phyloP scores from a whole-genome alignment of 2,113 vertebrate genomes.

The Mus spicilegus region DNA sequence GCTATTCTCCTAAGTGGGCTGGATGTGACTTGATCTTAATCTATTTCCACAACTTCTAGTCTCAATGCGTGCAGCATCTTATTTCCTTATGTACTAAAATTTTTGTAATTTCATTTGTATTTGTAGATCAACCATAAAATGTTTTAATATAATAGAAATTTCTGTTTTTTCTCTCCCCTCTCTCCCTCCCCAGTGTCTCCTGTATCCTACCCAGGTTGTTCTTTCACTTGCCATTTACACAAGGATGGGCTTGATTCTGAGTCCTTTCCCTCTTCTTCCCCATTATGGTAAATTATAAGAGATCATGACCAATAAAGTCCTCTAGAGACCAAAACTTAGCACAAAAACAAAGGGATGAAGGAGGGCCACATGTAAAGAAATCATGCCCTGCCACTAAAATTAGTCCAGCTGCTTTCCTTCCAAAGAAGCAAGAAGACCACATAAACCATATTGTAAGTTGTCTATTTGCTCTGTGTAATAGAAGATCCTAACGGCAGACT shows the following conservation, averaged over 20 bases:
- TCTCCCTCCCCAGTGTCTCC: neutral
- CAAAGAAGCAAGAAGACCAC: neutral
- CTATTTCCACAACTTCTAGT: neutral
- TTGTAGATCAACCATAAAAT: neutral
- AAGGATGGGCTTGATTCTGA: neutral
- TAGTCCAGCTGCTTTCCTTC: conserved; percentile 17
- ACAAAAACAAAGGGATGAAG: neutral
- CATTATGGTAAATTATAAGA: neutral
- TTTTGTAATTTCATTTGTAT: neutral
- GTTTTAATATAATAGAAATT: no score
- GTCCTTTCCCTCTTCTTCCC: neutral
- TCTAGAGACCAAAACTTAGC: conserved; percentile 17
- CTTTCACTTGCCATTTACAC: neutral
- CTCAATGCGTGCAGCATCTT: neutral
- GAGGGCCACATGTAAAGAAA: neutral
- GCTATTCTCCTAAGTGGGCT: neutral
- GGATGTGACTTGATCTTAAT: neutral
- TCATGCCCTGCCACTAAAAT: neutral
- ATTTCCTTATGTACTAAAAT: conserved; percentile 8
- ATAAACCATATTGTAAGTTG: neutral
- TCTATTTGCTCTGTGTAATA: neutral
- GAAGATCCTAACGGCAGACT: neutral
- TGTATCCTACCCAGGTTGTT: neutral
- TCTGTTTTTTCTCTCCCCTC: neutral
- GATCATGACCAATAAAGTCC: conserved; percentile 48